Conservation (phyloP, 2,888 invertebrate species). For the Zaprionus obscuricornis region DNA sequence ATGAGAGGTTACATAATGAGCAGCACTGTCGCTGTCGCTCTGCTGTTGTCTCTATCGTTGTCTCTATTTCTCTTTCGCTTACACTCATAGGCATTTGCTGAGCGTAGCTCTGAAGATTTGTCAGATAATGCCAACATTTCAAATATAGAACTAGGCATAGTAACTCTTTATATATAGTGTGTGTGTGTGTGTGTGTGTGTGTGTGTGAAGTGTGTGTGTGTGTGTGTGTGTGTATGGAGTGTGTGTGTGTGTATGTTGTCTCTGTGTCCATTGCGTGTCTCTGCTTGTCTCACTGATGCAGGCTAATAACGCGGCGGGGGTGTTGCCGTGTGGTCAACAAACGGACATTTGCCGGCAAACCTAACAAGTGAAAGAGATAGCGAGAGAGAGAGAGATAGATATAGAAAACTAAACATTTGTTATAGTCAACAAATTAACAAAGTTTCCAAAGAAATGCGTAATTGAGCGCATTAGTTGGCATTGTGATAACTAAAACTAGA, state of each 20-base stretch:
- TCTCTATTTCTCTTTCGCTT: background rate
- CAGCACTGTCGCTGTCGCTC: constrained; percentile 10
- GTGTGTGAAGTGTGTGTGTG: constrained; percentile 16
- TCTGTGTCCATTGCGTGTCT: no score
- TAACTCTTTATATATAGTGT: background rate
- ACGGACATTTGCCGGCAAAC: constrained; percentile 3
- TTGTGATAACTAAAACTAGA: no score
- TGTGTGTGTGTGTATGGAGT: constrained; percentile 14
- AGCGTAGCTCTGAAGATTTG: constrained; percentile 43
- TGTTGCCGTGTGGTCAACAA: constrained; percentile 42
- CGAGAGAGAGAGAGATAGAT: background rate
- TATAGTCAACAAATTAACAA: constrained; percentile 72
- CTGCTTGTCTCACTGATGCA: constrained; percentile 31
- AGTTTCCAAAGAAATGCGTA: constrained; percentile 70
- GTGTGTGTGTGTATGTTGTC: constrained; percentile 17
- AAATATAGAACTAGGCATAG: no score
- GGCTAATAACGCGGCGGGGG: constrained; percentile 64
- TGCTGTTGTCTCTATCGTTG: background rate
- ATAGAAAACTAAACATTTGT: constrained; percentile 49
- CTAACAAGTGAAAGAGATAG: no score
- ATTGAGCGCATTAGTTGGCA: constrained; percentile 59
- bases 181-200: constrained; percentile 21
- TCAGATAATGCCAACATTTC: constrained; percentile 50
- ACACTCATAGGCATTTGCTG: no score
- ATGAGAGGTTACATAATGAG: constrained; percentile 78